Base-by-base conservation (phyloP, 2,888 invertebrate species). In the Scaptomyza cyrtandrae region DNA sequence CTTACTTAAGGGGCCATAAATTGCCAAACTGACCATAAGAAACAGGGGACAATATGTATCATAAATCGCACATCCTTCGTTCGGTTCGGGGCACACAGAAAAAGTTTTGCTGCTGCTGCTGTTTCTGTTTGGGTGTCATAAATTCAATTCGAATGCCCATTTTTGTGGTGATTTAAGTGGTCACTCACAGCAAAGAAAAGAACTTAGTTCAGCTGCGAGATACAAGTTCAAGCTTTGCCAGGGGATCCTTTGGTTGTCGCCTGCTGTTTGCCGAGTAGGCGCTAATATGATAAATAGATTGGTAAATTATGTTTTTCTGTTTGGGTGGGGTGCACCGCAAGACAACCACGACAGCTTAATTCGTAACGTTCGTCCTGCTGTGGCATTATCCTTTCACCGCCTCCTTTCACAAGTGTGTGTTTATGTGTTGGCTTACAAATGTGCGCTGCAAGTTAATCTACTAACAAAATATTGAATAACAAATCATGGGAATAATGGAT, bases 391-490 rank as follows among this genome's bases (percentile, higher is more conserved):
- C 84, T 75, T 75, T 72, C 75, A 63, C 14, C 24, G 24, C 24
- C 4, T 24, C 3, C 24, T 24, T 24, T 24, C 24, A 24, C 24
- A 24, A 7, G n/a, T 63, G 45, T 35, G 39, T 35, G 31, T 45
- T 54, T 56, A 9, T n/a, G 19, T 10, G 14, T 24, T 52, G 56
- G 68, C 85, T 72, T 81, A 81, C 79, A 88, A 87, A 86, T 89
- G 83, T 86, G 88, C 74, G 83, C 86, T 83, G 83, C 78, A 84
- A 90, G 84, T 88, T 88, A 88, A 90, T 90, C 90, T 89, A 78
- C 84, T 88, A 83, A 83, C 86, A 90, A 89, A 90, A 90, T 90
- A 90, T 90, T 90, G 88, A 89, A 90, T 89, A 90, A 90, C 89
- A 90, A 90, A 90, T 89, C 90, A 89, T 89, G 83, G 78, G 74